Evolutionary conservation across 2,797 vertebrate genomes (phyloP).

Genomic region (Nasua narica): DNA sequence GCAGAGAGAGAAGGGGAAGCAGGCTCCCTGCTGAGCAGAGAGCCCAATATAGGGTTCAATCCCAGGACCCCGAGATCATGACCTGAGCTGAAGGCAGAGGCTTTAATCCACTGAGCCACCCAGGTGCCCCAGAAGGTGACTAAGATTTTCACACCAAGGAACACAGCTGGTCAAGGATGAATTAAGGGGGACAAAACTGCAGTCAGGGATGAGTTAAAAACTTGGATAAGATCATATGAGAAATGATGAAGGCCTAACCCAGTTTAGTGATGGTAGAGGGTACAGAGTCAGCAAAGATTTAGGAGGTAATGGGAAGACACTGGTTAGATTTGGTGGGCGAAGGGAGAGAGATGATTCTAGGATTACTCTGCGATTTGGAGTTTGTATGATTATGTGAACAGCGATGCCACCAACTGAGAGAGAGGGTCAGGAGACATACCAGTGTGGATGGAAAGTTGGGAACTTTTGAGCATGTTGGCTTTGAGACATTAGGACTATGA

Average conservation of each 20-base stretch:
- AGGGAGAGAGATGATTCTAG: not conserved
- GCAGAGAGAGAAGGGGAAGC: too few species aligned
- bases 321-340: not conserved
- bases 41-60: too few species aligned
- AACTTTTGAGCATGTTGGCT: not conserved
- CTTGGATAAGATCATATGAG: not conserved
- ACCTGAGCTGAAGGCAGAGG: too few species aligned
- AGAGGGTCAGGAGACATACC: not conserved
- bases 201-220: not conserved
- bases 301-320: not conserved
- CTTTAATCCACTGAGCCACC: too few species aligned
- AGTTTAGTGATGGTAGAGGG: not conserved
- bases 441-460: not conserved
- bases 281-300: not conserved
- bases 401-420: not conserved
- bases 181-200: not conserved
- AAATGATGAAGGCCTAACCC: not conserved
- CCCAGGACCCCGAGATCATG: too few species aligned
- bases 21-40: too few species aligned
- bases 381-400: not conserved
- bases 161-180: not conserved
- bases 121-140: too few species aligned
- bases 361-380: not conserved
- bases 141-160: not conserved
- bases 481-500: not conserved